These are phyloP conservation scores for Haliaeetus leucogaster DNA, from an alignment of 2,113 vertebrate species.

Conservation along the genomic window DNA sequence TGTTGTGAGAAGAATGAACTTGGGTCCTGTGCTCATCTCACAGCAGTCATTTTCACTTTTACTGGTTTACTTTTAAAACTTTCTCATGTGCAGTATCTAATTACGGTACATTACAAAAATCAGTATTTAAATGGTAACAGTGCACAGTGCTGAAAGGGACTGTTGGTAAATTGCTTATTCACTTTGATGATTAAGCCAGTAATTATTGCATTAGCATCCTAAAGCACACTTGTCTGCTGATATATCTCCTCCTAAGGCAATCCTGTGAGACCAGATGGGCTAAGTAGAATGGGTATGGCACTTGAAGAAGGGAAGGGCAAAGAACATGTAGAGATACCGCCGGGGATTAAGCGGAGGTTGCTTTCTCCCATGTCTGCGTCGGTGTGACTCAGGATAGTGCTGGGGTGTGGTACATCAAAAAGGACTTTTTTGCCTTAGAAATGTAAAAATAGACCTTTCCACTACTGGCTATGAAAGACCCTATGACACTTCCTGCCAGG, in stretches of 20 bases:
- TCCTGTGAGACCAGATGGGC: background rate
- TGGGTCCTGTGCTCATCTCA: background rate
- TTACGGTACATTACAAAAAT: constrained; percentile 32
- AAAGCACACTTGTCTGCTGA: background rate
- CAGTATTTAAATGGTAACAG: constrained; percentile 11
- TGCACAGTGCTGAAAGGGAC: background rate
- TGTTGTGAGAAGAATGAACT: background rate
- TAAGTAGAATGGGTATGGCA: background rate
- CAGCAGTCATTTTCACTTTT: constrained; percentile 56
- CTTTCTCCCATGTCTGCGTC: background rate
- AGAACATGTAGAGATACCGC: background rate
- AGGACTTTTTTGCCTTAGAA: background rate
- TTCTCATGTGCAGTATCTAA: constrained; percentile 37
- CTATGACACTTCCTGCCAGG: background rate
- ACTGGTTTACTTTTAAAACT: constrained; percentile 44
- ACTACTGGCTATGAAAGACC: background rate
- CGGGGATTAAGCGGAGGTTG: background rate
- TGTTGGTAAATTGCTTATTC: constrained; percentile 28
- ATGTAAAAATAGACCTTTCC: background rate
- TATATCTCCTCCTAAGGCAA: constrained; percentile 5
- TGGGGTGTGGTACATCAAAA: background rate
- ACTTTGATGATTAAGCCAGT: constrained; percentile 45
- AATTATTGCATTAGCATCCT: constrained; percentile 58
- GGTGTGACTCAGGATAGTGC: background rate
- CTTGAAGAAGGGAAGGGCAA: background rate